Base-by-base conservation (phyloP, 2,888 invertebrate genomes). In the Sipha maydis region DNA sequence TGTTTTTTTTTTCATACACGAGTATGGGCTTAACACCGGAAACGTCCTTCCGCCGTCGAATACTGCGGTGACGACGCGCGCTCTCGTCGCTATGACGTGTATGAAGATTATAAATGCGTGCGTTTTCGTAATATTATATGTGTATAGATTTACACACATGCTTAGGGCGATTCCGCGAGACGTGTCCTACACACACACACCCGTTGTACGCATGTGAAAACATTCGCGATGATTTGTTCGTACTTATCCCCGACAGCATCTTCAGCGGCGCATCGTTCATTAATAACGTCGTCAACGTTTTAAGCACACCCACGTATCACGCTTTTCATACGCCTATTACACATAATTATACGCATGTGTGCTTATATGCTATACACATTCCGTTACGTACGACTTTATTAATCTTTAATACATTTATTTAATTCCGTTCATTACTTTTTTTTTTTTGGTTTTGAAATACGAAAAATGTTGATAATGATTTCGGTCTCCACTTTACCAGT, bases 201-300 rank as follows among this genome's bases (percentile, higher is more conserved):
- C 0, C 48, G 14, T 14, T 61, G 25, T 4, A 25, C 25, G 1
- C 21, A 25, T 25, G 61, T 61, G 61, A 48, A 71, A 71, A 54
- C 71, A 11, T 71, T 19, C 38, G 19, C 31, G 80, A 80, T 54
- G 80, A 80, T 80, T 80, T 80, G 80, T 80, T 54, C 80, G 31
- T 67, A 61, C 67, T 61, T 80, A 61, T 80, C 80, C 80, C n/a
- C 38, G 61, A 80, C 80, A 67, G 61, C 80, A 67, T 80, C 80
- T 80, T 61, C 80, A 67, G 25, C 61, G 5, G 34, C 80, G 80
- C 31, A 31, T 80, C 80, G 80, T 80, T 61, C 61, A 80, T 67
- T 80, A 80, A 80, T 61, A 80, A 80, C 61, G 61, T 61, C 80
- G 80, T 80, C 61, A 61, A 67, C 61, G 38, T 61, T 80, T 11